Base-by-base conservation (phyloP, 2,113 vertebrate genomes). In the Motacilla alba region DNA sequence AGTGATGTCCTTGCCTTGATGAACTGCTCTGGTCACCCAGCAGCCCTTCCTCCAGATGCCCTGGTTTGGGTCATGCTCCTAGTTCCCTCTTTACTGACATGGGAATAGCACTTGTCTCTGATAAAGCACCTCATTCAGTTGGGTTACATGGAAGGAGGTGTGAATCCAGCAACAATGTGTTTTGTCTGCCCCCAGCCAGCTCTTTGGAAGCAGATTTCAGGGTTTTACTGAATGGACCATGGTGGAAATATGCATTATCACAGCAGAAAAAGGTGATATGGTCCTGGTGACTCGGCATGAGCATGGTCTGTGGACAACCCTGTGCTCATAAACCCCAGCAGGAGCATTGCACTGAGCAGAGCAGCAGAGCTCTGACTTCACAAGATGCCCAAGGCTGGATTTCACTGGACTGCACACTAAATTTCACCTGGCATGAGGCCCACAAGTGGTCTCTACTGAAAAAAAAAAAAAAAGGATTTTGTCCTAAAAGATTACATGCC, bases 381-480 rank as follows among this genome's bases (percentile, higher is more conserved):
- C 22, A 55, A 26, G 26, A 11, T n/a, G 43, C 15, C 27, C 44
- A 39, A 53, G 52, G 39, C 39, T 85, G 78, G 41, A 55, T 94
- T 90, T 79, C 82, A 62, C 53, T 39, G 53, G 49, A 66, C 58
- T 46, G 18, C 41, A 73, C 67, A 46, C 16, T 46, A 37, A 55
- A 83, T 70, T 93, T 88, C 79, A 94, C 68, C 63, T 89, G 94
- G 88, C 95, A 90, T 0, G 0, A 56, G 26, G 59, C 86, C 83
- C 43, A 83, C 24, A 41, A 49, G 46, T 55, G 43, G 33, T 92
- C 50, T 83, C 28, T 53, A 52, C 79, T 62, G 90, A 67, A 87
- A 67, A 87, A 94, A 67, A 87, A 67, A 87, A 94, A 87, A 95
- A 87, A 74, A 1, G 2, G 55, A 94, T 95, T 97, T 93, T 93